Evolutionary conservation across 2,888 invertebrate species (phyloP), one percentile per base, ranked within the genome.

Genomic region (Hyppa rectilinea): DNA sequence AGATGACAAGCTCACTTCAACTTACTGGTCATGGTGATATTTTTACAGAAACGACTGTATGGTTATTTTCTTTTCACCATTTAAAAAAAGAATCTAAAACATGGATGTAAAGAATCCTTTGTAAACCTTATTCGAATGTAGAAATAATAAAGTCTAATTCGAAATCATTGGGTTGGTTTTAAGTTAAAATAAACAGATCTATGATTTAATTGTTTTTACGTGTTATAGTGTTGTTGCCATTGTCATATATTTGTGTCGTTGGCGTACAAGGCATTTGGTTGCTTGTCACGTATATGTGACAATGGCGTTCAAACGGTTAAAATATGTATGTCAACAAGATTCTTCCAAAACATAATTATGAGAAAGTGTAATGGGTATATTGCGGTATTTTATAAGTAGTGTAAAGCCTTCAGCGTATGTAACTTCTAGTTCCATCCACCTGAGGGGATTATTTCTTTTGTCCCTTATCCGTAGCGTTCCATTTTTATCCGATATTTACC

Each of bases 401-500:
- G 55, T 36, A 55, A 66, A 68, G 40, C 38, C 63, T 64, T 38
- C 23, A 26, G 58, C 62, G 55, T 77, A 67, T 50, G 56, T 26
- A n/a, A 59, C 6, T n/a, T 36, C 17, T n/a, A 63, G 34, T 36
- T 66, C 34, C 26, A 59, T 55, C 23, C 56, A 66, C 72, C 58
- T 83, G 38, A 26, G 47, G 45, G 63, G 61, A 59, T 69, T 77
- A 34, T 34, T 53, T 34, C 66, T 45, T 60, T 64, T 81, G 66
- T 79, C 52, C 52, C 20, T 34, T 45, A 55, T 60, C 65, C 36
- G 14, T 26, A 43, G 50, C 43, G 49, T 69, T 68, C 38, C 36
- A 67, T 71, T 71, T n/a, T 60, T 61, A 60, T 55, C 52, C 47
- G 52, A 74, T 56, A 71, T 80, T 73, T 69, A 56, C 59, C 29